Evolutionary conservation across 2,113 vertebrate species (phyloP).

Genomic region (Felis catus): F.catus_Fca126_mat1.0 CM031425.1:21658501-21659000

Average conservation of each 20-base stretch:
- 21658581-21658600: neutral
- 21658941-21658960: neutral
- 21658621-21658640: neutral
- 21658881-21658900: neutral
- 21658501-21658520: neutral
- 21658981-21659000: neutral
- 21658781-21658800: neutral
- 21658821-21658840: neutral
- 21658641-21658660: neutral
- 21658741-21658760: neutral
- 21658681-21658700: neutral
- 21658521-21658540: neutral
- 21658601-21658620: neutral
- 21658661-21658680: neutral
- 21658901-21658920: neutral
- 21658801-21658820: neutral
- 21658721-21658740: neutral
- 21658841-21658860: neutral
- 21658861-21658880: neutral
- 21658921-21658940: neutral
- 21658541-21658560: neutral
- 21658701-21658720: neutral
- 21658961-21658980: neutral
- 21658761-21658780: neutral
- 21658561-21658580: neutral